Evolutionary conservation across 2,113 vertebrate species (phyloP), one percentile per base, ranked within the genome.

Genomic region (Ranitomeya imitator): DNA sequence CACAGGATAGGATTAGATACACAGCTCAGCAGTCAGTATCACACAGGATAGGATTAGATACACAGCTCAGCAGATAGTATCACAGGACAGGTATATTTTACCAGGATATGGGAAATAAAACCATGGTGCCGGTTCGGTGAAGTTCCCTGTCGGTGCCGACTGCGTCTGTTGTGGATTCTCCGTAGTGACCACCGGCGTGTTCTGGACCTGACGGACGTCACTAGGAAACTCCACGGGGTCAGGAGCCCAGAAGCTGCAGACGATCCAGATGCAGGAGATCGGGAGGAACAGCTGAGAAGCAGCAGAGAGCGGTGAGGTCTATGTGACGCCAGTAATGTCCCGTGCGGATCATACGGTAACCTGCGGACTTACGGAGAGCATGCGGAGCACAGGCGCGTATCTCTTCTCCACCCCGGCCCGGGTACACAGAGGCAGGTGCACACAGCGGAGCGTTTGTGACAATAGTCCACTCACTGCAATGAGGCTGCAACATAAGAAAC

Each of bases 391-490:
- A 1, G 94, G 94, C 51, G 90, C 57, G 0, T 79, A 19, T 3
- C 51, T 51, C n/a, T 71, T 90, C 13, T 1, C 14, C 37, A 61
- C 88, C 5, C 86, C 16, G 31, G 51, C 81, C 93, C 92, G 89
- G 57, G 88, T 26, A 0, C 88, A 91, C 19, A 90, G 77, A 0
- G 93, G 93, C 77, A 96, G 16, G 60, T 55, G 90, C 83, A 92
- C 95, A 88, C 93, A 94, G 4, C 85, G 90, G 90, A 97, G 89
- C 85, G 96, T 95, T 90, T 97, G 96, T 79, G 97, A 97, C 89
- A 95, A 94, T 73, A 94, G 61, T 82, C 96, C 92, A 65, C 93
- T 83, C 6, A 97, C 93, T 57, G 96, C 59, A 79, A 96, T 89
- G 63, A 96, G 91, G 91, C 96, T 97, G 91, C 82, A 89, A 89